These are phyloP conservation scores for Dasysyrphus tricinctus DNA, from an alignment of 2,888 invertebrate genomes.

Conservation along the genomic window DNA sequence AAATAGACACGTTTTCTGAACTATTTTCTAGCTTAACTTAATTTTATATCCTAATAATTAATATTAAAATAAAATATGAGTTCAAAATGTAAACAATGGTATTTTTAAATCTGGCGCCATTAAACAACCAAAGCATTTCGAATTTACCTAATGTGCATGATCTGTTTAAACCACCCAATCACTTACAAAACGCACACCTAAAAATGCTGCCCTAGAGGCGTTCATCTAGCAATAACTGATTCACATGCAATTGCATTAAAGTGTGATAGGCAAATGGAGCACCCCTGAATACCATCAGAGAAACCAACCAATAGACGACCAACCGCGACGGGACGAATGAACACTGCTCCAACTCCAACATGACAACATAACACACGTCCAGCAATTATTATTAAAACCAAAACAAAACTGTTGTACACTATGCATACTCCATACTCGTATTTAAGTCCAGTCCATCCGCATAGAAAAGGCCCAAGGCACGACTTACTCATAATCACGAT, in stretches of 20 bases:
- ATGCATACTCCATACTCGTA: constrained; percentile 28
- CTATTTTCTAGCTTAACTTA: too few relatives aligned
- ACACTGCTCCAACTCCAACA: constrained; percentile 55
- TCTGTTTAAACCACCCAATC: constrained; percentile 71
- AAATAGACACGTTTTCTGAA: too few relatives aligned
- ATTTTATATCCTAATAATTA: too few relatives aligned
- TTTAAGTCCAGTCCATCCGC: constrained; percentile 45
- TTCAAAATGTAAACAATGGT: neutral
- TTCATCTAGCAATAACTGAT: constrained; percentile 68
- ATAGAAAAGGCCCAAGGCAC: constrained; percentile 76
- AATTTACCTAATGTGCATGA: constrained; percentile 64
- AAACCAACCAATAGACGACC: constrained; percentile 41
- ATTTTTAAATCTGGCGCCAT: constrained; percentile 12
- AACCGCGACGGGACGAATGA: constrained; percentile 33
- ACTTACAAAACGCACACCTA: constrained; percentile 71
- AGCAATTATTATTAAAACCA: constrained; percentile 75
- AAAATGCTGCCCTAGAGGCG: constrained; percentile 64
- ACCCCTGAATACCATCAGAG: constrained; percentile 25
- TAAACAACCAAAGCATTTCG: constrained; percentile 56
- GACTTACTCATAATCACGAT: constrained; percentile 78
- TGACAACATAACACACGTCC: constrained; percentile 73
- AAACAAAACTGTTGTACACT: constrained; percentile 72
- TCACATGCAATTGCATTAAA: constrained; percentile 70
- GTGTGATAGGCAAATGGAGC: constrained; percentile 68
- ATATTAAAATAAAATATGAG: neutral